Evolutionary conservation across 2,113 vertebrate species (phyloP), one percentile per base, ranked within the genome.

Genomic region (Anser brachyrhynchus): DNA sequence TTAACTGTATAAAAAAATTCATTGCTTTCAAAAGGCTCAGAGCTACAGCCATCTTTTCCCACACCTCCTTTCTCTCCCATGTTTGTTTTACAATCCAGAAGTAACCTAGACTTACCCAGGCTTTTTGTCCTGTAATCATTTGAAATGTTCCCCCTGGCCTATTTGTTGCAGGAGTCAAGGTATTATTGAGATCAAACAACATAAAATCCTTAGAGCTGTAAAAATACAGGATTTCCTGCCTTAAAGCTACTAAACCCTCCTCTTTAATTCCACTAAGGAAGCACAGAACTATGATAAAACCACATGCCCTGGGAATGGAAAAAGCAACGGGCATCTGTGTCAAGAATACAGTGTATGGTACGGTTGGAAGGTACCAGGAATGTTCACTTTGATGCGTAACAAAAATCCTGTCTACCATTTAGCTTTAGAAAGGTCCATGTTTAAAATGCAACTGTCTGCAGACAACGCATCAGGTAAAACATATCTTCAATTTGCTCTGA

Each of bases 171-270:
- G 62, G 73, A 82, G 39, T 75, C 65, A 49, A 28, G 55, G 75
- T 57, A 86, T 88, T 86, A 77, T 0, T 49, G 73, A 87, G 79
- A 94, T 89, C 70, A 96, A 92, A 92, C 70, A 89, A 41, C 37
- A 69, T 8, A 9, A 93, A 92, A 64, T 82, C 90, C 89, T 87
- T 13, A 55, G 90, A 91, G 81, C 86, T 95, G 80, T 81, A 90
- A 91, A 90, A 95, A 89, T 76, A 93, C 54, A 91, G 80, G 69
- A 96, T 92, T 93, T 94, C 92, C 84, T 94, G 82, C 89, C 87
- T 89, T 84, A 71, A 71, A 82, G 81, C 73, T 89, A 52, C 90
- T 46, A 59, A 94, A 78, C 55, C 20, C 29, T 80, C 5, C 64
- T 66, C 78, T 80, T 51, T 49, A 16, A 82, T 84, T 94, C 46